Conservation (phyloP, 2,113 vertebrate species). For the Cervus canadensis region DNA sequence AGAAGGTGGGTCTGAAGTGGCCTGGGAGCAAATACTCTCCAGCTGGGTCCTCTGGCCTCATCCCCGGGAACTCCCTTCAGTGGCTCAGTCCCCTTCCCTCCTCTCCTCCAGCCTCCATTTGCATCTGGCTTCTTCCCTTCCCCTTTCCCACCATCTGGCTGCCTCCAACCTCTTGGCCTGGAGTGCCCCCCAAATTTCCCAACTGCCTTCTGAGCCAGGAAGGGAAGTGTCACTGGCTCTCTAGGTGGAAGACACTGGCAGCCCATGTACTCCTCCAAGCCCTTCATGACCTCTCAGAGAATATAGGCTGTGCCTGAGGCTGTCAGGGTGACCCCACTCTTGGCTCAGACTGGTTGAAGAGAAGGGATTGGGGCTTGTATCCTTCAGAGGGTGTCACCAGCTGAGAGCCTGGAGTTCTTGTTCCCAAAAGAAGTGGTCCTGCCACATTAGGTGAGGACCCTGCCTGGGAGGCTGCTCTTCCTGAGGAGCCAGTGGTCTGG, state of each 20-base stretch:
- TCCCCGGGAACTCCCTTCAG: background rate
- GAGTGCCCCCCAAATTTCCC: background rate
- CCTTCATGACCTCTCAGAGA: background rate
- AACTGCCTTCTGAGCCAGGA: background rate
- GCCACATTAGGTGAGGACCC: background rate
- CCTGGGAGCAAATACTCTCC: background rate
- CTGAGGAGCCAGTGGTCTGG: background rate
- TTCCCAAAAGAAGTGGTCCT: background rate
- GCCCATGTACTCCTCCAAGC: background rate
- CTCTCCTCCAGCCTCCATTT: background rate
- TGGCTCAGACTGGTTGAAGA: background rate
- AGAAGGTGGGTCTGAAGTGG: background rate
- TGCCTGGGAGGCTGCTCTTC: background rate
- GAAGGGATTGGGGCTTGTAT: background rate
- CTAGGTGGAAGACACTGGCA: background rate
- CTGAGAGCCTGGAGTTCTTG: background rate
- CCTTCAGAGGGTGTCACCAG: background rate
- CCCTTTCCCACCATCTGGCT: background rate
- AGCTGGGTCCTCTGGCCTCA: background rate
- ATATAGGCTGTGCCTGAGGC: background rate
- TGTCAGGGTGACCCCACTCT: background rate
- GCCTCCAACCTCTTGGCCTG: background rate
- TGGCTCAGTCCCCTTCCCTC: background rate
- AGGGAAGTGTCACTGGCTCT: background rate
- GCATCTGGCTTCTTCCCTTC: background rate